Evolutionary conservation across 2,888 invertebrate genomes (phyloP), one percentile per base, ranked within the genome.

Genomic region (Helobdella robusta): DNA sequence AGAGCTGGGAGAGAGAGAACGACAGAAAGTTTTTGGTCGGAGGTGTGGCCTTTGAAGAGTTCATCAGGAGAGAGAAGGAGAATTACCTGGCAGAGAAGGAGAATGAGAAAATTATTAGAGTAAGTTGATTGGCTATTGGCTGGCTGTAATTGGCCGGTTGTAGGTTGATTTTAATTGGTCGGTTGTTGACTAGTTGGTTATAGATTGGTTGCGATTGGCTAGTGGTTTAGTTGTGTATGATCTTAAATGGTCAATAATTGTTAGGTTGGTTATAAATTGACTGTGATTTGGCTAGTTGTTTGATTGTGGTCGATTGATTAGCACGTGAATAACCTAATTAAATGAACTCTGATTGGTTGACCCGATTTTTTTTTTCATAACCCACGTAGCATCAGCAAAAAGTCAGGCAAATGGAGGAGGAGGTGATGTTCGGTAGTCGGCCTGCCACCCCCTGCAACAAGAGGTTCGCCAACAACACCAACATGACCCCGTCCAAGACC

Each of bases 391-490:
- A 74, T 58, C 73, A 76, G 64, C 73, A 73, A 15, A 73, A 72
- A 46, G 74, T 72, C 0, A 75, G 74, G 59, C 70, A 74, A 56
- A 76, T 74, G 67, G 76, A 78, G 64, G 74, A 77, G 64, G 78
- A 78, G 67, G 73, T 77, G 72, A 71, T 73, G 30, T 78, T 68
- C 71, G 78, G 78, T 15, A 75, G 75, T 60, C 75, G 75, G 48
- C 70, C 71, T 11, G 59, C 64, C 35, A 75, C 77, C 8, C 76
- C 76, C 5, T 74, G 72, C 3, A 75, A 75, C 58, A 64, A 73
- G 32, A 70, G 75, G 28, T 72, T 74, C 58, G 69, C 72, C 4
- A 68, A 68, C 8, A 70, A 72, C n/a, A 72, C 72, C 15, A 73
- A 74, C 8, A 73, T 73, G 23, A 71, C 72, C 11, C 73, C 74